Percentiles rank a stretch among this genome's conserved stretches.
phyloP scores from a whole-genome alignment of 35 echinoderm and acorn worm species.

The Anneissia japonica region DNA sequence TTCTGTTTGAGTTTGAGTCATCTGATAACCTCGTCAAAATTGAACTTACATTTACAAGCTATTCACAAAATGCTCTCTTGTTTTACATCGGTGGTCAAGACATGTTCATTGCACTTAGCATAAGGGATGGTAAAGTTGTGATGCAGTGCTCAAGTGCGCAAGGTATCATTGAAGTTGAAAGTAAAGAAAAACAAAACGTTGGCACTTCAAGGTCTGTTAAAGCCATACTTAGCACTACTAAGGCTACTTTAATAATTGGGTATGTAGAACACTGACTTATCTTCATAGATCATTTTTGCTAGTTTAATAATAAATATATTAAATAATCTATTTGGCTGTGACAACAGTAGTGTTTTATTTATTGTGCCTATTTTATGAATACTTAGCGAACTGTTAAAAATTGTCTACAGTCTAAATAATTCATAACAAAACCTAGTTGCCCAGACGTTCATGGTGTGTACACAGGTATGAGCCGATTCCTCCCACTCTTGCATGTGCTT shows the following conservation, averaged over 20 bases:
- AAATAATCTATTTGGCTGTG: too few relatives aligned
- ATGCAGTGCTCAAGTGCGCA: background rate
- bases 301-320: too few relatives aligned
- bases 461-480: too few relatives aligned
- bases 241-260: background rate
- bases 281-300: too few relatives aligned
- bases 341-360: too few relatives aligned
- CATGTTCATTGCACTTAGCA: background rate
- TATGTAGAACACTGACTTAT: too few relatives aligned
- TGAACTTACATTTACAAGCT: background rate
- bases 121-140: background rate
- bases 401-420: too few relatives aligned
- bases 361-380: too few relatives aligned
- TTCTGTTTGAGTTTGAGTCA: background rate
- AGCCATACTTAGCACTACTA: background rate
- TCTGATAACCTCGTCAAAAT: background rate
- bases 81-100: background rate
- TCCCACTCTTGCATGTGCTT: too few relatives aligned
- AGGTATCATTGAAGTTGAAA: background rate
- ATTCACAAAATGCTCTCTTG: background rate
- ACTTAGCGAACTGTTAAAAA: too few relatives aligned
- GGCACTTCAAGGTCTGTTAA: background rate
- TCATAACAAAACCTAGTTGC: too few relatives aligned
- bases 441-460: too few relatives aligned
- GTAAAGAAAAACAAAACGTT: background rate